Conservation (phyloP, 2,888 invertebrate genomes). For the Arrhopalites spinosus region DNA sequence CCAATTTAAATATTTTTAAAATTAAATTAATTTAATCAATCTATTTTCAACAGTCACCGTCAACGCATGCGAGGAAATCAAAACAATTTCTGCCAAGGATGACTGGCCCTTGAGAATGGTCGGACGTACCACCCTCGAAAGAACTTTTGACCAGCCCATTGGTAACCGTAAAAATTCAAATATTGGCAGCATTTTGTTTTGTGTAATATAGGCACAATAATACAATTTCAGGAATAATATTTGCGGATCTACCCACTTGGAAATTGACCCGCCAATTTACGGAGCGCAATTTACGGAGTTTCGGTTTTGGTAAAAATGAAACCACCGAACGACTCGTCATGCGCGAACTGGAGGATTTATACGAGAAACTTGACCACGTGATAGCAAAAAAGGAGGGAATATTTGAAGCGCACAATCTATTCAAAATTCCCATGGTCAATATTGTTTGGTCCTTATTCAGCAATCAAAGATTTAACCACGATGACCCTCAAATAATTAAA, state of each 20-base stretch:
- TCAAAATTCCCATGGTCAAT: conserved; percentile 3
- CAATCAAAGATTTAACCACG: not conserved
- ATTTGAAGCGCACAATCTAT: not conserved
- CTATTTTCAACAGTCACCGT: too few relatives aligned
- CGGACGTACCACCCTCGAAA: too few relatives aligned
- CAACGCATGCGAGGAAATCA: too few relatives aligned
- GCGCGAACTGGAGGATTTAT: conserved; percentile 3
- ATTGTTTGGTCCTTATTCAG: not conserved
- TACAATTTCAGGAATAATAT: too few relatives aligned
- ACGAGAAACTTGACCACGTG: not conserved
- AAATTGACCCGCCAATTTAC: conserved; percentile 2
- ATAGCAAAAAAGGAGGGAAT: conserved; percentile 1
- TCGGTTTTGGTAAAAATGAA: conserved; percentile 6
- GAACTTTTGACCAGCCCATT: too few relatives aligned
- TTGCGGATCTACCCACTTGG: not conserved
- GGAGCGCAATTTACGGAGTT: conserved; percentile 2
- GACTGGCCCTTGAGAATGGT: too few relatives aligned
- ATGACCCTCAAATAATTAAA: not conserved
- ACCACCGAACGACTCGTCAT: not conserved
- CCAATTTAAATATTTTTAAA: too few relatives aligned
- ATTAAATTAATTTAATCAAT: too few relatives aligned
- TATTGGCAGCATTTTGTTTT: too few relatives aligned
- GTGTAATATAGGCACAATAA: too few relatives aligned
- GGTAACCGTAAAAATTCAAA: too few relatives aligned
- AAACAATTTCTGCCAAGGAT: too few relatives aligned